Base-by-base conservation (phyloP, 2,113 vertebrate species). In the Actenoides lindsayi region DNA sequence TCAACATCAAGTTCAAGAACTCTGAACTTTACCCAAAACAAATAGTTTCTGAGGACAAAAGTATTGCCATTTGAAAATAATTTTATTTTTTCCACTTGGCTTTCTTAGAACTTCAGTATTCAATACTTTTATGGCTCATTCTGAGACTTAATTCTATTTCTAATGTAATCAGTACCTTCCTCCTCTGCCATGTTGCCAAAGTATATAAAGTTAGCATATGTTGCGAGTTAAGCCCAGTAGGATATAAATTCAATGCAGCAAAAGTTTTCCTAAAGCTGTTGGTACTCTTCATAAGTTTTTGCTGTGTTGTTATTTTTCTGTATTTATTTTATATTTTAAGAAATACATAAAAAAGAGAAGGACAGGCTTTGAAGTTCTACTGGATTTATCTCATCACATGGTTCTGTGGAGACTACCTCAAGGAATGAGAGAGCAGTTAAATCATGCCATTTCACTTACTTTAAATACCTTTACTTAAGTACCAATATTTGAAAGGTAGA, bases 331-430 rank as follows among this genome's bases (percentile, higher is more conserved):
- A 24, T 10, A 69, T 69, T 91, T 69, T 51, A 60, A 30, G 60
- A 39, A 70, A 31, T 46, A 4, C 9, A 42, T 51, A 53, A 53
- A 53, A 53, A 53, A 15, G 17, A n/a, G 51, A 76, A 83, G 5
- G 3, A 8, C 9, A n/a, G 64, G 27, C 19, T 87, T 71, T 84
- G 30, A 11, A 75, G 11, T 24, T 44, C 19, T 59, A 4, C 20
- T 56, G 69, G 16, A 48, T 67, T 88, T 86, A 57, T 81, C 27
- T 27, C 17, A 59, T 44, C 0, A 1, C 0, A 0, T 0, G 0
- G 7, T 60, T 57, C 74, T 83, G 15, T 50, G 24, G 57, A 65
- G 50, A 50, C 16, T 24, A 33, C 46, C 20, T 75, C 60, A 84
- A 82, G 48, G 39, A 76, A 68, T 17, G 14, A 48, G 57, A 68